A percentile compares a stretch with the other conserved stretches of the same genome.
These are phyloP conservation scores for Busseola fusca DNA, from an alignment of 2,888 invertebrate species.

Conservation along the genomic window DNA sequence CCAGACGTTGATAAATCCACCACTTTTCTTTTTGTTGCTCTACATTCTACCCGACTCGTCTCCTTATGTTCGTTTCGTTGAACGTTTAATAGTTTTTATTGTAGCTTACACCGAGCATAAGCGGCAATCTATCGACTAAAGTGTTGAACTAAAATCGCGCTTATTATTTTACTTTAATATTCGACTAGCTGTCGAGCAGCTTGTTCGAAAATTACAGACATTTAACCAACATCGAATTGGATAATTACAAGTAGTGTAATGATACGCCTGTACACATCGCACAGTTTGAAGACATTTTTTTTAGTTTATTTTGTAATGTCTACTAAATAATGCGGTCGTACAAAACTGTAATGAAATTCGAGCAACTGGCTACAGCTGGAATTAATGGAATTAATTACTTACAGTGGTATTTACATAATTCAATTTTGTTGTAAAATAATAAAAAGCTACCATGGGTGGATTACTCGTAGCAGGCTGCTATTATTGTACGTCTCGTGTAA, in stretches of 20 bases:
- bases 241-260: slow-evolving; percentile 81
- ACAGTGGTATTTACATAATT: slow-evolving; percentile 63
- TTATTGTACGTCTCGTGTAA: slow-evolving; percentile 49
- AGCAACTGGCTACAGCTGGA: slow-evolving; percentile 69
- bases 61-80: slow-evolving; percentile 61
- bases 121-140: slow-evolving; percentile 68
- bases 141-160: slow-evolving; percentile 72
- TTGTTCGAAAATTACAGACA: slow-evolving; percentile 80
- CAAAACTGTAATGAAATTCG: slow-evolving; percentile 69
- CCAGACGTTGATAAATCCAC: slow-evolving; percentile 35
- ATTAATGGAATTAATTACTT: slow-evolving; percentile 59
- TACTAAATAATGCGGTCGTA: slow-evolving; percentile 65
- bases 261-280: slow-evolving; percentile 73
- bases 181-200: slow-evolving; percentile 71
- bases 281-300: slow-evolving; percentile 74
- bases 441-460: slow-evolving; percentile 28
- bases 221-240: slow-evolving; percentile 80
- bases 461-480: slow-evolving; percentile 43
- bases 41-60: slow-evolving; percentile 63
- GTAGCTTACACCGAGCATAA: slow-evolving; percentile 49
- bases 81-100: slow-evolving; percentile 65
- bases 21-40: slow-evolving; percentile 56
- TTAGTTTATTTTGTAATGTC: slow-evolving; percentile 69
- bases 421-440: slow-evolving; percentile 51
- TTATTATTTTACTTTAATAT: slow-evolving; percentile 76